Evolutionary conservation across 2,113 vertebrate species (phyloP), one percentile per base, ranked within the genome.

Genomic region (Neoarius graeffei): DNA sequence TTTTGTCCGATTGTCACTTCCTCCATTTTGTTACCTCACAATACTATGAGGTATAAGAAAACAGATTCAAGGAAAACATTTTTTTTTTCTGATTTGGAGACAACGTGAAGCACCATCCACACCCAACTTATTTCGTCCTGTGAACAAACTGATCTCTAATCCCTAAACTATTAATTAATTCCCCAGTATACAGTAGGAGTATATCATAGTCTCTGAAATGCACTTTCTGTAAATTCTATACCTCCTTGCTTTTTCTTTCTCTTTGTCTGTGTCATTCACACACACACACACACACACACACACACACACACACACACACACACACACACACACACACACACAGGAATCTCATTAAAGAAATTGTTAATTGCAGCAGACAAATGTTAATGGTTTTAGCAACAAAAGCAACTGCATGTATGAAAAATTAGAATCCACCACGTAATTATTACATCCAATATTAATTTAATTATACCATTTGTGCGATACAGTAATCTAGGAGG

Each of bases 321-420:
- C 94, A 87, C 89, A 96, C 95, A 95, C 94, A 95, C 95, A 79
- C 77, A 89, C 92, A 91, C 94, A 82, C 86, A 88, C 94, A 92
- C 95, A 94, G 88, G 96, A 97, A 97, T 97, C 96, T 97, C 96
- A 97, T 97, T 97, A 98, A 96, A 97, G 95, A 94, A 96, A 97
- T 97, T 96, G 96, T 96, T 98, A 96, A 97, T 94, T 95, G 96
- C 93, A 84, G 93, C 95, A 97, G 96, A 96, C 96, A 96, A 96
- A 96, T 96, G 94, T 96, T 96, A 97, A 97, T 97, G 93, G 92
- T 71, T 84, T 84, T 95, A 96, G 94, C 96, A 96, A 96, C 94
- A 93, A 95, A 96, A 96, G 94, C 95, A 96, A 96, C 94, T 96
- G 96, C 96, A 94, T 93, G 94, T 93, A 91, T 94, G 94, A 95